A percentile compares a stretch with the other conserved stretches of the same genome.
Conservation (phyloP, 2,888 invertebrate species). For the Malthinus seriepunctatus region DNA sequence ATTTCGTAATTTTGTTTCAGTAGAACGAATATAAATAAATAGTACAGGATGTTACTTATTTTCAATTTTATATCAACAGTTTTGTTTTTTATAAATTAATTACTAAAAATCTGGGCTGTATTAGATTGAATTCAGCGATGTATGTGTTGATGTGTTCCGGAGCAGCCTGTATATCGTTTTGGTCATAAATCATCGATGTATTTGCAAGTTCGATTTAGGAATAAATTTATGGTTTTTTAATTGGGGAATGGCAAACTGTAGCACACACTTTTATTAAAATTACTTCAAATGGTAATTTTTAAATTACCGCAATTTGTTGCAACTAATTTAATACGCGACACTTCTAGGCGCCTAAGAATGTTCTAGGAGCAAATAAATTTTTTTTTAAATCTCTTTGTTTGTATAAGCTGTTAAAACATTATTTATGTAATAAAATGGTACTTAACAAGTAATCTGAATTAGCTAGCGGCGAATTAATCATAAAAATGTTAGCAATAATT, state of each 20-base stretch:
- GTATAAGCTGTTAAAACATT: background rate
- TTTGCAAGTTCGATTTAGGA: no score
- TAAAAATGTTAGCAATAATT: constrained; percentile 15
- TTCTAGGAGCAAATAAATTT: background rate
- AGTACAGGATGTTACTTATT: no score
- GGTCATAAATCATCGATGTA: background rate
- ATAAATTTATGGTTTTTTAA: no score
- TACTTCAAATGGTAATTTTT: no score
- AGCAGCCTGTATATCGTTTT: background rate
- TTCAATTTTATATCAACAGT: background rate
- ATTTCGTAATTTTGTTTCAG: constrained; percentile 14
- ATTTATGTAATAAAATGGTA: background rate
- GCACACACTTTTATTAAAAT: no score
- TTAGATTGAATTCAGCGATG: background rate
- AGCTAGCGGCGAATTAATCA: constrained; percentile 12
- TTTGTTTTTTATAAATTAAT: background rate
- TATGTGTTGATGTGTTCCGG: background rate
- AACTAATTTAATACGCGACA: no score
- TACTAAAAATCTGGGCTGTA: background rate
- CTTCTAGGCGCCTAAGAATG: no score
- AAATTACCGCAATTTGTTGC: no score
- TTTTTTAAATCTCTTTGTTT: constrained; percentile 1
- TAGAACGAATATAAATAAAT: background rate
- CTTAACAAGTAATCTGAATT: constrained; percentile 5
- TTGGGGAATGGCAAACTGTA: no score